A percentile compares a stretch with the other conserved stretches of the same genome.
Evolutionary conservation across 2,113 vertebrate genomes (phyloP).

Genomic region (Callipepla squamata): DNA sequence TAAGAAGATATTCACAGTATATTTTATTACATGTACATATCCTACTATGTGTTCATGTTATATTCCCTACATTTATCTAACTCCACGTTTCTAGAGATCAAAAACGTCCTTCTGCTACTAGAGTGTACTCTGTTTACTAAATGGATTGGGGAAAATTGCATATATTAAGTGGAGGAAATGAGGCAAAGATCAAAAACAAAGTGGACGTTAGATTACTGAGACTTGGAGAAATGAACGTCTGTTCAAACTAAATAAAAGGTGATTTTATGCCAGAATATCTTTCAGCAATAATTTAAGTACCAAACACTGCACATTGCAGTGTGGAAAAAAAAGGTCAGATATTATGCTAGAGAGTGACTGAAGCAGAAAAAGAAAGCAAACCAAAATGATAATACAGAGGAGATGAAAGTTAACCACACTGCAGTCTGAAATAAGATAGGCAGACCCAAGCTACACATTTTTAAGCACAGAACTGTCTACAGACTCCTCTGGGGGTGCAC

Average conservation of each 20-base stretch:
- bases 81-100: conserved; percentile 40
- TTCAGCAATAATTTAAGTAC: conserved; percentile 27
- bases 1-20: background rate
- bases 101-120: background rate
- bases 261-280: conserved; percentile 37
- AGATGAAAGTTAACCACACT: conserved; percentile 32
- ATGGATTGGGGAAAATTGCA: background rate
- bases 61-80: conserved; percentile 43
- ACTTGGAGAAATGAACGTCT: background rate
- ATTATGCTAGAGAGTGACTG: conserved; percentile 3
- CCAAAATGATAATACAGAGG: conserved; percentile 36
- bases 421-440: conserved; percentile 34
- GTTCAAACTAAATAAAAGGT: conserved; percentile 26
- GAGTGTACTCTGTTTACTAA: background rate
- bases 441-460: conserved; percentile 12
- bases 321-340: conserved; percentile 5
- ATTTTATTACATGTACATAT: conserved; percentile 7
- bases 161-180: background rate
- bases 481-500: background rate
- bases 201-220: background rate
- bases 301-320: background rate
- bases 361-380: conserved; percentile 56
- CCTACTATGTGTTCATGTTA: background rate
- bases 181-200: conserved; percentile 1
- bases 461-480: conserved; percentile 39